Conservation (phyloP, 2,888 invertebrate genomes). For the Spisula solida region DNA sequence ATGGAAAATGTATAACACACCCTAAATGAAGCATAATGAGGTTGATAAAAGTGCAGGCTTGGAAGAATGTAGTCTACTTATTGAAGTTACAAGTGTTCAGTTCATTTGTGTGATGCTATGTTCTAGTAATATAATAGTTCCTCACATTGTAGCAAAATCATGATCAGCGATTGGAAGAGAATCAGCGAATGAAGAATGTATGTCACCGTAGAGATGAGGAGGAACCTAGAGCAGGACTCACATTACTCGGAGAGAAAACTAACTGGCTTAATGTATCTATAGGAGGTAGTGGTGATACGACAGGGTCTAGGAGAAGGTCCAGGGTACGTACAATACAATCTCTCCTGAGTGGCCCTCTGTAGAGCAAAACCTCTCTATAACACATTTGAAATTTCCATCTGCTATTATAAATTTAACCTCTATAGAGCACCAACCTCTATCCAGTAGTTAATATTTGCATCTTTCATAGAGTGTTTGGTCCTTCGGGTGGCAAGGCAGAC, state of each 20-base stretch:
- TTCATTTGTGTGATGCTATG: neutral
- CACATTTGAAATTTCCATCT: too few relatives aligned
- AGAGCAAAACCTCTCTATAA: too few relatives aligned
- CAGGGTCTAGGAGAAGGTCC: slow-evolving; percentile 26
- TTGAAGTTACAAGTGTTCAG: too few relatives aligned
- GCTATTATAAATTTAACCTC: too few relatives aligned
- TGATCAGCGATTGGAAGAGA: slow-evolving; percentile 75
- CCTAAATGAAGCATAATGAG: too few relatives aligned
- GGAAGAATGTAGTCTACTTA: too few relatives aligned
- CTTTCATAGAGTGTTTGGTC: too few relatives aligned
- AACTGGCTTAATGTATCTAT: slow-evolving; percentile 61
- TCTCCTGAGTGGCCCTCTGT: too few relatives aligned
- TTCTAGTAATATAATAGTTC: neutral
- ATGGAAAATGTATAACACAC: too few relatives aligned
- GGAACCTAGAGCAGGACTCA: neutral
- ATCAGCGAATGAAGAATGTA: slow-evolving; percentile 27
- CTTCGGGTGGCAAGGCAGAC: too few relatives aligned
- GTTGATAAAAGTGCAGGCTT: neutral
- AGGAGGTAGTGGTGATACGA: slow-evolving; percentile 30
- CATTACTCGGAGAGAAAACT: slow-evolving; percentile 24
- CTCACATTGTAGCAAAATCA: slow-evolving; percentile 81
- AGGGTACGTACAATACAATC: slow-evolving; percentile 43
- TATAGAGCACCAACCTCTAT: too few relatives aligned
- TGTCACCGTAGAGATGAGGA: neutral
- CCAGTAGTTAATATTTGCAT: too few relatives aligned